phyloP scores from a whole-genome alignment of 2,888 invertebrate species.

The Parelbella ahira region DNA sequence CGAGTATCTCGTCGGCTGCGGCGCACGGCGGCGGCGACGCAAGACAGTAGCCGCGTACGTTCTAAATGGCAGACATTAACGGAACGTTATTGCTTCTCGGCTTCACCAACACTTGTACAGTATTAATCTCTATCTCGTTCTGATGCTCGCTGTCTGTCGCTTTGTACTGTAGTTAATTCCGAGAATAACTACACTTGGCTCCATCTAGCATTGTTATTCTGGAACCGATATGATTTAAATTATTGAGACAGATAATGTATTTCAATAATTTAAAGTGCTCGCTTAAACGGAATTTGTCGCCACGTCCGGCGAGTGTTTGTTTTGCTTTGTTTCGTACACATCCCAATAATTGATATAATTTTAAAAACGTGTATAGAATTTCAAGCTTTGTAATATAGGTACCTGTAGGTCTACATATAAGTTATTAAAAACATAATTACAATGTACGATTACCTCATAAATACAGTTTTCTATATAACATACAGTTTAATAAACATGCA shows the following conservation, averaged over 20 bases:
- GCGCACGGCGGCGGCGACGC: conserved; percentile 42
- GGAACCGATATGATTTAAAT: conserved; percentile 33
- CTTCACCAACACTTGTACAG: conserved; percentile 65
- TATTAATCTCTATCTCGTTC: conserved; percentile 69
- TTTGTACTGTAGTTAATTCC: conserved; percentile 51
- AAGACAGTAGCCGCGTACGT: conserved; percentile 67
- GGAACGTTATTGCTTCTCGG: conserved; percentile 72
- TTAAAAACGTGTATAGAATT: too few species aligned
- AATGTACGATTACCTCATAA: too few species aligned
- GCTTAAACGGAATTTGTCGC: conserved; percentile 25
- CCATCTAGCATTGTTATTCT: conserved; percentile 36
- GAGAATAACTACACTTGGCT: conserved; percentile 49
- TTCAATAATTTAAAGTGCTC: conserved; percentile 24
- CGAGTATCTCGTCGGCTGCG: conserved; percentile 39
- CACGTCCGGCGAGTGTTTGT: conserved; percentile 15
- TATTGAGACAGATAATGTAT: conserved; percentile 26
- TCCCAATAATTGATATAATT: too few species aligned
- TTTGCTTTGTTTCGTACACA: too few species aligned
- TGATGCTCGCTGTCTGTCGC: conserved; percentile 49
- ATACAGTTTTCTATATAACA: too few species aligned
- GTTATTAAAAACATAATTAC: too few species aligned
- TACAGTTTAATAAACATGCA: too few species aligned
- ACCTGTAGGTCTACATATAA: too few species aligned
- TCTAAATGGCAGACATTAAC: conserved; percentile 74
- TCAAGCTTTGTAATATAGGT: too few species aligned